Percentiles rank a stretch among this genome's conserved stretches.
phyloP scores from a whole-genome alignment of 2,888 invertebrate genomes.

The Frankliniella intonsa region DNA sequence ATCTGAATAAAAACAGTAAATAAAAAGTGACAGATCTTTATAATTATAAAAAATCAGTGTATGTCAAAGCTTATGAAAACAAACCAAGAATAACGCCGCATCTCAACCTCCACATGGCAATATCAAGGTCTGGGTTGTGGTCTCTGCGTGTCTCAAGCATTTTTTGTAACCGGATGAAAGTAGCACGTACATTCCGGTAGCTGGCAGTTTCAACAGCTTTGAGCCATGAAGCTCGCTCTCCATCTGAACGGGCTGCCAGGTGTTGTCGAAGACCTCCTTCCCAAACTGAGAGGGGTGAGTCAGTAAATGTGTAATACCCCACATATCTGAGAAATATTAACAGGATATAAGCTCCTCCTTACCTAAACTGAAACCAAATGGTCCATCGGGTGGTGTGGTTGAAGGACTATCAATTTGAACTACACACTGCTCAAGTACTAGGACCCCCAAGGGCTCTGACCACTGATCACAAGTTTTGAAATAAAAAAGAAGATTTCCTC shows the following conservation, averaged over 20 bases:
- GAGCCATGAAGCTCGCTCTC: conserved; percentile 81
- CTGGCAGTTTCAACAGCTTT: conserved; percentile 78
- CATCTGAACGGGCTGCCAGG: conserved; percentile 72
- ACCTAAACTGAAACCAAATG: conserved; percentile 79
- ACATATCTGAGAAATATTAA: conserved; percentile 1
- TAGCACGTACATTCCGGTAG: conserved; percentile 73
- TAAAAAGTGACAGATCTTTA: conserved; percentile 37
- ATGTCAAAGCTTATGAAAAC: conserved; percentile 10
- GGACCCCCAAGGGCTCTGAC: conserved; percentile 81
- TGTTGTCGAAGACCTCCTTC: conserved; percentile 77
- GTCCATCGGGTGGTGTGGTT: conserved; percentile 59
- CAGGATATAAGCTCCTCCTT: conserved; percentile 41
- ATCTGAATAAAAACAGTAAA: conserved; percentile 52
- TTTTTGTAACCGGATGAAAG: conserved; percentile 60
- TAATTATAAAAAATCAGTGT: conserved; percentile 37
- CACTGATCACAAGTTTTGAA: conserved; percentile 84
- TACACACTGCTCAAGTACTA: conserved; percentile 82
- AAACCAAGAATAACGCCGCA: conserved; percentile 65
- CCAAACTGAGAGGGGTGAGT: conserved; percentile 57
- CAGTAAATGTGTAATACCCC: conserved; percentile 22
- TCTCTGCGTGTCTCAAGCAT: conserved; percentile 59
- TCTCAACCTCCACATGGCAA: conserved; percentile 65
- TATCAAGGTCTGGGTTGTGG: conserved; percentile 60
- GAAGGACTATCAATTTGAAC: conserved; percentile 60
- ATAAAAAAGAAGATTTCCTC: conserved; percentile 90